These are phyloP conservation scores for Metallyticus violacea DNA, from an alignment of 2,888 invertebrate genomes.

Conservation along the genomic window DNA sequence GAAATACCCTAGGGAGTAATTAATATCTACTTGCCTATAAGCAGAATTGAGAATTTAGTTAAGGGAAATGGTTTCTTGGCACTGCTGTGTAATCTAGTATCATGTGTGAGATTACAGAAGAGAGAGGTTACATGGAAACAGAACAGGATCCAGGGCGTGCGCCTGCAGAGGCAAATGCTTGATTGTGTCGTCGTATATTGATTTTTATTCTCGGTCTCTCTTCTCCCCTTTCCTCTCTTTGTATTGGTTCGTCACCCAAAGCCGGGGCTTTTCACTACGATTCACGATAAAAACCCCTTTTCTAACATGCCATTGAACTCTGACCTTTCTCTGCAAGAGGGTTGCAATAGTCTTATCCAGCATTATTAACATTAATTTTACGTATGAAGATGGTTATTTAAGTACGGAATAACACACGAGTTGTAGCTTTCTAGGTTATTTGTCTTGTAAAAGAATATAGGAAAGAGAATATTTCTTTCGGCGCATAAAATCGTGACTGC, in stretches of 20 bases:
- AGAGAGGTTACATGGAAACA: no score
- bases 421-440: background rate
- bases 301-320: background rate
- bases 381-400: background rate
- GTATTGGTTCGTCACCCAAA: background rate
- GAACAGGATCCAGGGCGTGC: slow-evolving; percentile 10
- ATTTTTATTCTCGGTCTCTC: background rate
- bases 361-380: no score
- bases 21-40: no score
- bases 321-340: background rate
- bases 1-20: no score
- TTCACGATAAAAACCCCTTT: background rate
- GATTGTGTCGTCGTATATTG: slow-evolving; percentile 13
- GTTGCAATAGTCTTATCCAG: background rate
- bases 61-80: background rate
- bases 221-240: background rate
- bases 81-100: background rate
- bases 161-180: background rate
- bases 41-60: background rate
- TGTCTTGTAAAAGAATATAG: background rate
- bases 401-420: background rate
- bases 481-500: background rate
- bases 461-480: background rate
- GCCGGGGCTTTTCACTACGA: background rate
- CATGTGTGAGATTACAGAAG: no score